Percentiles rank a stretch among this genome's conserved stretches.
Evolutionary conservation across 2,113 vertebrate genomes (phyloP).

Genomic region (Hyaena hyaena): DNA sequence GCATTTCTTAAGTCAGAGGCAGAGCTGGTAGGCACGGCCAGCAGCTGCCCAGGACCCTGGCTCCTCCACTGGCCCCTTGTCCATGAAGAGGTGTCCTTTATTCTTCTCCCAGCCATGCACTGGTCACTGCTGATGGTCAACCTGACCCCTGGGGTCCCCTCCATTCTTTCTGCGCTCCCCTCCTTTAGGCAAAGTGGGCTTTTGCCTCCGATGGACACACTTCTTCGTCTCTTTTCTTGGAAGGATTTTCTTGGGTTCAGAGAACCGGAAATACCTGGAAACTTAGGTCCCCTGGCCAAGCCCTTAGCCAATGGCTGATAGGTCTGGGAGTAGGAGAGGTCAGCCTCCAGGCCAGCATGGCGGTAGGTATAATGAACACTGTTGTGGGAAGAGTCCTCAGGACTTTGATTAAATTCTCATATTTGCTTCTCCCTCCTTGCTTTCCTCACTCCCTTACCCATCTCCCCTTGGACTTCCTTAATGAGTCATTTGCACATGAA

Average conservation of each 20-base stretch:
- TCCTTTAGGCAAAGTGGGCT: neutral
- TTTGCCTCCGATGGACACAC: neutral
- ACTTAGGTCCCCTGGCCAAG: neutral
- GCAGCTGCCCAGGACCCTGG: neutral
- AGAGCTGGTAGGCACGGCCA: neutral
- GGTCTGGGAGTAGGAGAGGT: neutral
- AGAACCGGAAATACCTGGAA: neutral
- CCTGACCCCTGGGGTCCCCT: neutral
- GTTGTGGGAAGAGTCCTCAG: neutral
- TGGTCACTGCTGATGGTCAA: no score
- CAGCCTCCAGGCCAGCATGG: neutral
- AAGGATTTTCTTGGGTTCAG: neutral
- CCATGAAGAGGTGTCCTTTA: fast-evolving
- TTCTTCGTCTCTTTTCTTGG: neutral
- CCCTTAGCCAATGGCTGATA: neutral
- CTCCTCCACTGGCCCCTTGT: no score
- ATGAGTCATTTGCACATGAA: neutral
- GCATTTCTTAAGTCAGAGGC: neutral
- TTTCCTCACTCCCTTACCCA: neutral
- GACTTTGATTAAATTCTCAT: neutral
- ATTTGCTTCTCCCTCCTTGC: neutral
- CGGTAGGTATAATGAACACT: neutral
- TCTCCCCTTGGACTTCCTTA: neutral
- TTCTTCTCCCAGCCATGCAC: neutral
- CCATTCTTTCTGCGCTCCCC: fast-evolving